Evolutionary conservation across 2,888 invertebrate species (phyloP).

Genomic region (Lithosia quadra): DNA sequence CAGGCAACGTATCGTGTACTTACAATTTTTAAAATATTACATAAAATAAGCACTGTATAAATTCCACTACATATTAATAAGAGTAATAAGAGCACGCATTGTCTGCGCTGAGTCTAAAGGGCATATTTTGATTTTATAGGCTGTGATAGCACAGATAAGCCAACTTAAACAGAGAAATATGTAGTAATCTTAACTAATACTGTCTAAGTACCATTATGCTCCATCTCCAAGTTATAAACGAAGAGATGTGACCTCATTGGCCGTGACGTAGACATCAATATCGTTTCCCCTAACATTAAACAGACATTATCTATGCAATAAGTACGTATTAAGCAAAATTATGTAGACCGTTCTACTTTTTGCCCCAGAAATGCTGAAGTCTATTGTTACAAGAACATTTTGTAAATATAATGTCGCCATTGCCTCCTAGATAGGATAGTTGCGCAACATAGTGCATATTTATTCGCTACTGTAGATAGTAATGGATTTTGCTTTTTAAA

Average conservation of each 20-base stretch:
- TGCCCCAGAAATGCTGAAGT: neutral
- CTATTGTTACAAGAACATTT: neutral
- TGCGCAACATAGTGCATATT: neutral
- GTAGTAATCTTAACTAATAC: neutral
- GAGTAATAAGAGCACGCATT: no score
- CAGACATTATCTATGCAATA: conserved; percentile 1
- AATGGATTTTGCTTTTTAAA: neutral
- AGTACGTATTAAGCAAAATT: neutral
- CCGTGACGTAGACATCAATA: neutral
- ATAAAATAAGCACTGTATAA: no score
- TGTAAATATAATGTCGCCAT: conserved; percentile 1
- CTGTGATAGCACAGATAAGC: no score
- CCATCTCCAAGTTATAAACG: neutral
- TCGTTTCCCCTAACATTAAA: neutral
- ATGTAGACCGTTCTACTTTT: conserved; percentile 1
- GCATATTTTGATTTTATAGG: no score
- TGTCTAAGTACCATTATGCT: neutral
- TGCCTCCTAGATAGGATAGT: neutral
- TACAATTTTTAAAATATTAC: no score
- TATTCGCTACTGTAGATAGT: neutral
- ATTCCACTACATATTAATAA: no score
- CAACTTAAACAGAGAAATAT: neutral
- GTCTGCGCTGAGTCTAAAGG: no score
- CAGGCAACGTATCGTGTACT: no score
- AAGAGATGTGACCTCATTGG: neutral